Evolutionary conservation across 2,888 invertebrate species (phyloP), one percentile per base, ranked within the genome.

Genomic region (Harpagoxenus sublaevis): DNA sequence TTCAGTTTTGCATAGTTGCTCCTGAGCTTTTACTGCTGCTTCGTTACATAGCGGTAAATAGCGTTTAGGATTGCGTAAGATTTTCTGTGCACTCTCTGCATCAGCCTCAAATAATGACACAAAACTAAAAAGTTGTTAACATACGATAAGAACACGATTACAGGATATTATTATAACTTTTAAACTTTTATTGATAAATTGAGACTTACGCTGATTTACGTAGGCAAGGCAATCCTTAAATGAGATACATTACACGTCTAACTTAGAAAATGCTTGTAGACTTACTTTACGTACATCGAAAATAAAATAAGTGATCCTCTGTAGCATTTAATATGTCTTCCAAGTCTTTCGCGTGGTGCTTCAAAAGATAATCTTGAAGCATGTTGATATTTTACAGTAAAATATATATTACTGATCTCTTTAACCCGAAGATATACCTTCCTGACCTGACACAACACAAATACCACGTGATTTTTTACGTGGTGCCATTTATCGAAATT

Each of bases 241-340:
- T 2, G 57, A 18, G 23, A 15, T 48, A 42, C 18, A 70, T 42
- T 48, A 42, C 18, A 70, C 57, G 1, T 57, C 18, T 60, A 74
- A 74, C 28, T 18, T 57, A 68, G 1, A 6, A 68, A 60, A 12
- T 28, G 2, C 18, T 23, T 42, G 28, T 10, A 65, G 6, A 95
- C 96, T 96, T 96, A 98, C 98, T 97, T 97, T 71, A 98, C 96
- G 92, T 96, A 96, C 71, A 98, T 95, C 57, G 96, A 96, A 91
- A 23, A 23, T 96, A 97, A 93, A 97, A 97, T 78, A 96, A 96
- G 65, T 96, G 95, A 77, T 95, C 95, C 93, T 97, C 97, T 6
- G 93, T 94, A 89, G 96, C 95, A 85, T 96, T 95, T 89, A 98
- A 94, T 90, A 98, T 97, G 86, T 96, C 94, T 9, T 96, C 89